phyloP scores from a whole-genome alignment of 1,140 invertebrate genomes.

The Euglossa dilemma region DNA sequence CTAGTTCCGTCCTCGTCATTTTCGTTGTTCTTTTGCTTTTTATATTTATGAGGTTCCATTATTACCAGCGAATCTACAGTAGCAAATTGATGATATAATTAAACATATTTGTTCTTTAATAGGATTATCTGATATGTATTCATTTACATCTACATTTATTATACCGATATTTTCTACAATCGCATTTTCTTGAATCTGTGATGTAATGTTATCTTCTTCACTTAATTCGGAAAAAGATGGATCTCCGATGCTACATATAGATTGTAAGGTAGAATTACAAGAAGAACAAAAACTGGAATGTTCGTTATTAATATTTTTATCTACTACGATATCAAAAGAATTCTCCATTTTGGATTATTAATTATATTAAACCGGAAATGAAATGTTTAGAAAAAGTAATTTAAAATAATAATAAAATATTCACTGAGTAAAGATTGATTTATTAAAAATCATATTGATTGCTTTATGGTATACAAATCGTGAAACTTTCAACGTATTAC shows the following conservation, averaged over 20 bases:
- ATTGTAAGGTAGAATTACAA: slow-evolving; percentile 33
- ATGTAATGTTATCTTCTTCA: not conserved
- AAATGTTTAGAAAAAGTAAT: not conserved
- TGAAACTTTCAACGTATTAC: not conserved
- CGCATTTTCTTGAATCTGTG: not conserved
- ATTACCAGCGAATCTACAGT: not conserved
- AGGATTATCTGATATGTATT: not conserved
- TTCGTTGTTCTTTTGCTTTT: not conserved
- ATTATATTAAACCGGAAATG: not conserved
- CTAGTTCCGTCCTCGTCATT: not conserved
- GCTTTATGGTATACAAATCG: slow-evolving; percentile 28
- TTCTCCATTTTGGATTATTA: slow-evolving; percentile 16
- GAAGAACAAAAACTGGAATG: slow-evolving; percentile 32
- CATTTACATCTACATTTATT: not conserved
- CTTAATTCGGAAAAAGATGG: slow-evolving; percentile 6
- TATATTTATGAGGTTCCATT: not conserved
- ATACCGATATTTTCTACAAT: not conserved
- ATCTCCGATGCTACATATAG: not conserved
- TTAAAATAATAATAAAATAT: not conserved
- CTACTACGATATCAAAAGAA: not conserved
- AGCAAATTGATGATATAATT: not conserved
- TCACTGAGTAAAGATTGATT: slow-evolving; percentile 38
- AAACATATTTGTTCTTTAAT: not conserved
- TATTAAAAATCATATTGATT: slow-evolving; percentile 49
- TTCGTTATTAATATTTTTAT: not conserved